These are phyloP conservation scores for Plectrocnemia conspersa DNA, from an alignment of 1,140 invertebrate genomes.

Conservation along the genomic window DNA sequence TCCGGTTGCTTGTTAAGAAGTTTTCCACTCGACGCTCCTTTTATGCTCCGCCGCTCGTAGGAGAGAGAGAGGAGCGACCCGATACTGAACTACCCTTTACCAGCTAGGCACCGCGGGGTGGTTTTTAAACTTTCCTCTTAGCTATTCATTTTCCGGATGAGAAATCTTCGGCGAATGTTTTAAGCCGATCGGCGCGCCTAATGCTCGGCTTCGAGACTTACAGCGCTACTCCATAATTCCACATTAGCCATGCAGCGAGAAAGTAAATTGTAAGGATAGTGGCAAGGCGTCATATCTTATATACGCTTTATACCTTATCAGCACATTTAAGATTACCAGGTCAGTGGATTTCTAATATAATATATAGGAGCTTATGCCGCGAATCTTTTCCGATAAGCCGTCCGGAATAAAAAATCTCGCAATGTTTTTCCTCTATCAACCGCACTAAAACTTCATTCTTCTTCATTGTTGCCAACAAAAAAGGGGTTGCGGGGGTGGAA, in stretches of 20 bases:
- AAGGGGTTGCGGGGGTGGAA: slow-evolving; percentile 19
- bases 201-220: neutral
- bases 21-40: slow-evolving; percentile 32
- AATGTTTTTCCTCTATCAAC: slow-evolving; percentile 32
- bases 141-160: slow-evolving; percentile 13
- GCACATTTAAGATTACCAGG: slow-evolving; percentile 12
- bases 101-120: slow-evolving; percentile 9
- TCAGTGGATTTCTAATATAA: neutral
- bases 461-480: slow-evolving; percentile 35
- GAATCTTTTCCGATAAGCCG: slow-evolving; percentile 23
- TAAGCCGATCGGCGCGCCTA: slow-evolving; percentile 1
- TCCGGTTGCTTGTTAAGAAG: slow-evolving; percentile 36
- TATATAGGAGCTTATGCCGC: neutral
- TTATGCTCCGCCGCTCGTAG: slow-evolving; percentile 28
- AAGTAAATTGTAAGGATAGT: no score
- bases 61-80: slow-evolving; percentile 19
- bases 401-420: slow-evolving; percentile 20
- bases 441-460: slow-evolving; percentile 33
- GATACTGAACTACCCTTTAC: slow-evolving; percentile 12
- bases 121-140: slow-evolving; percentile 22
- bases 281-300: no score
- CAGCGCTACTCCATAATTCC: neutral
- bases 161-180: slow-evolving; percentile 10
- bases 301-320: no score
- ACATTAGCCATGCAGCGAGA: no score